These are phyloP conservation scores for Halcyon malimbica DNA, from an alignment of 2,113 vertebrate species.

Conservation along the genomic window DNA sequence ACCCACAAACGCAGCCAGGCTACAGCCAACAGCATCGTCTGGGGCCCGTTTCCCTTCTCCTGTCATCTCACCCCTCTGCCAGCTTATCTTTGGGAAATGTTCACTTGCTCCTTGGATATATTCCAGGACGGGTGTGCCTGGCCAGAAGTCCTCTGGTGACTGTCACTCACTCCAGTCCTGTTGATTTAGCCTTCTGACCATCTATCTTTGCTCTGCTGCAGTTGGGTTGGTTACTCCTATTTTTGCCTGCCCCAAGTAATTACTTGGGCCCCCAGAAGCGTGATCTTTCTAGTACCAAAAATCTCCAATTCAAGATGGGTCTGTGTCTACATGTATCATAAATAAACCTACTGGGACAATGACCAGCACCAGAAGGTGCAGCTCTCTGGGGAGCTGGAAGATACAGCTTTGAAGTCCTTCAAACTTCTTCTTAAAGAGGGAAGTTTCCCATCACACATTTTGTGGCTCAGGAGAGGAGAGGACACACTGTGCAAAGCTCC, in stretches of 20 bases:
- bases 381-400: background rate
- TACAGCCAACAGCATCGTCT: background rate
- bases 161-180: background rate
- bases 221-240: background rate
- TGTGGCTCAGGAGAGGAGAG: background rate
- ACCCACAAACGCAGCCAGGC: background rate
- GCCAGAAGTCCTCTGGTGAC: background rate
- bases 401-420: background rate
- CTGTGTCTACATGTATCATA: accelerated
- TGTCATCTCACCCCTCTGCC: background rate
- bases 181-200: background rate
- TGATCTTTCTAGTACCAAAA: background rate
- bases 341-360: background rate
- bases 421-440: background rate
- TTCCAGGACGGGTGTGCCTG: background rate
- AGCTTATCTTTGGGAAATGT: constrained; percentile 54
- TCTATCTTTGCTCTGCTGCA: background rate
- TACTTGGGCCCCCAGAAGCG: background rate
- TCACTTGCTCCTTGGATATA: constrained; percentile 29
- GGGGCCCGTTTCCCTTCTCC: background rate
- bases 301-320: background rate
- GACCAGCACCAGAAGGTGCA: background rate
- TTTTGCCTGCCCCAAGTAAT: background rate
- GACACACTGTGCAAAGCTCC: background rate
- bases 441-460: background rate